A percentile compares a stretch with the other conserved stretches of the same genome.
phyloP scores from a whole-genome alignment of 2,888 invertebrate species.

The Matsumyia berberina region DNA sequence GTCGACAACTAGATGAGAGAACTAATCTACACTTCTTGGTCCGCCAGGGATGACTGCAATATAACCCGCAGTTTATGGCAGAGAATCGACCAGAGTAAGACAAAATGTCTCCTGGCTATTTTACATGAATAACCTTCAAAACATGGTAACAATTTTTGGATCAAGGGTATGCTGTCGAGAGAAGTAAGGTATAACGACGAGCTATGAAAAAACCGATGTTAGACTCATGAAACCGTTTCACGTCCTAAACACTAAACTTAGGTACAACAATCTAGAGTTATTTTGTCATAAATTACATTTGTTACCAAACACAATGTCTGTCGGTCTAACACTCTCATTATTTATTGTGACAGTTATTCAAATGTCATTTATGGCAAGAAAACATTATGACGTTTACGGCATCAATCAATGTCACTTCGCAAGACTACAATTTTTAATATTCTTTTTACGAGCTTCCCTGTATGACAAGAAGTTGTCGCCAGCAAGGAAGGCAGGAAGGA shows the following conservation, averaged over 20 bases:
- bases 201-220: not conserved
- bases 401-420: not conserved
- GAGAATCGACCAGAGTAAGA: too few relatives aligned
- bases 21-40: too few relatives aligned
- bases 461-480: not conserved
- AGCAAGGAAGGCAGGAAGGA: not conserved
- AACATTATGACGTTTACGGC: slow-evolving; percentile 51
- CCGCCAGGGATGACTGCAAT: too few relatives aligned
- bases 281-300: slow-evolving; percentile 36
- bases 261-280: not conserved
- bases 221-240: not conserved
- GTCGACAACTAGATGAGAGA: too few relatives aligned
- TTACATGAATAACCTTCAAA: too few relatives aligned
- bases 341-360: slow-evolving; percentile 16
- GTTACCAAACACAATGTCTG: slow-evolving; percentile 29
- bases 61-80: too few relatives aligned
- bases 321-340: slow-evolving; percentile 19
- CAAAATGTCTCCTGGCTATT: too few relatives aligned
- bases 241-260: not conserved
- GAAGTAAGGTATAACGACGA: too few relatives aligned
- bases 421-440: not conserved
- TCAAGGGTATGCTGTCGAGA: too few relatives aligned
- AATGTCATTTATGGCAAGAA: slow-evolving; percentile 35
- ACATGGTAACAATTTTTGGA: too few relatives aligned
- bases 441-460: not conserved